Percentiles rank a stretch among this genome's conserved stretches.
These are phyloP conservation scores for Poeciliopsis presidionis DNA, from an alignment of 2,797 vertebrate genomes.

Conservation along the genomic window DNA sequence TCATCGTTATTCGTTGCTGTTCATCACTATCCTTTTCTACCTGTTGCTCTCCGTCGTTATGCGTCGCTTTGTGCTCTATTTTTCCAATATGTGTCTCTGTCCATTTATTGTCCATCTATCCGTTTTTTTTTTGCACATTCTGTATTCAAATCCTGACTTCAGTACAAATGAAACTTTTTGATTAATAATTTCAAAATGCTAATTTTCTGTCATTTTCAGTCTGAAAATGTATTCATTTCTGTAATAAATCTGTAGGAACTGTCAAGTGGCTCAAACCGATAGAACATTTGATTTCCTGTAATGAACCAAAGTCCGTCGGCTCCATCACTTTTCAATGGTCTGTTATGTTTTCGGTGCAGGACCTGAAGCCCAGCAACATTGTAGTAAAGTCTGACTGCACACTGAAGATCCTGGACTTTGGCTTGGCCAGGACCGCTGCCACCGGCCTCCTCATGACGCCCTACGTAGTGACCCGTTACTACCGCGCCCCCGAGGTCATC, in stretches of 20 bases:
- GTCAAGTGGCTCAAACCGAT: not conserved
- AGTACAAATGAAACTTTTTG: not conserved
- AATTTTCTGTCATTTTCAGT: not conserved
- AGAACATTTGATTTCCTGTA: not conserved
- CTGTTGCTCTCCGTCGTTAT: no score
- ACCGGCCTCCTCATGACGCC: constrained; percentile 99
- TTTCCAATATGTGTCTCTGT: no score
- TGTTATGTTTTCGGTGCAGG: constrained; percentile 71
- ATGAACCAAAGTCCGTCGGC: not conserved
- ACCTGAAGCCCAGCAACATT: constrained; percentile 98
- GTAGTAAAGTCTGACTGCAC: constrained; percentile 99
- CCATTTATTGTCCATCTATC: no score
- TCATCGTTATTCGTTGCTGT: no score
- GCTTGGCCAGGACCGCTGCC: constrained; percentile 94
- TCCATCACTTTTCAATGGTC: not conserved
- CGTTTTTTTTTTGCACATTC: not conserved
- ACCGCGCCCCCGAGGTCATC: constrained; percentile 97
- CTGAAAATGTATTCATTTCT: not conserved
- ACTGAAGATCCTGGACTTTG: constrained; percentile 98
- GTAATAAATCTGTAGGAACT: not conserved
- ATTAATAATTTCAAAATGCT: not conserved
- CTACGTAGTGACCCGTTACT: constrained; percentile 98
- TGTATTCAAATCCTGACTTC: not conserved
- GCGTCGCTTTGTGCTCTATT: no score
- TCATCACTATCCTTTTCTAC: no score